Conservation (phyloP, 2,888 invertebrate species). For the Lydus trimaculatus region DNA sequence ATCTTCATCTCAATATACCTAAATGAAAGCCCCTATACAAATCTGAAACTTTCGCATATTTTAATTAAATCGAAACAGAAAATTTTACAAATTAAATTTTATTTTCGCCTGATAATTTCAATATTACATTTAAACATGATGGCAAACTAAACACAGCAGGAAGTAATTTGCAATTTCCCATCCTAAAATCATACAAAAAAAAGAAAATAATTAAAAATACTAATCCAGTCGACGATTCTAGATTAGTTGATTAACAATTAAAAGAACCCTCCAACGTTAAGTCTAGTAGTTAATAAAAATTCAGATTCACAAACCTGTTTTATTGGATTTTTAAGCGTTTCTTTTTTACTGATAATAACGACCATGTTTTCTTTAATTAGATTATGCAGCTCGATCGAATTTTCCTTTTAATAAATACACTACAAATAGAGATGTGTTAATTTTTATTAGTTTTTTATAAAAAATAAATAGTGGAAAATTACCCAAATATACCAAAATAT, state of each 20-base stretch:
- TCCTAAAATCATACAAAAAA: neutral
- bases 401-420: neutral
- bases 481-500: conserved; percentile 5
- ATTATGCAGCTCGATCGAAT: too few species aligned
- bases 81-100: neutral
- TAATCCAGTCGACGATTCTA: neutral
- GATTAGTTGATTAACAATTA: neutral
- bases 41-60: neutral
- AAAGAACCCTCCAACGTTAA: neutral
- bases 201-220: neutral
- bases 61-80: neutral
- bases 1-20: too few species aligned
- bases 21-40: too few species aligned
- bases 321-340: too few species aligned
- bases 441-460: neutral
- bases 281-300: neutral
- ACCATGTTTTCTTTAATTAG: too few species aligned
- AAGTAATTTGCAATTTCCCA: neutral
- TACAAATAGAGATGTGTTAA: neutral
- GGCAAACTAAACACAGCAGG: neutral
- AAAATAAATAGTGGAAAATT: neutral
- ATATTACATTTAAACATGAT: too few species aligned
- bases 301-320: neutral
- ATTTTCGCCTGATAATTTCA: too few species aligned
- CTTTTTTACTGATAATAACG: too few species aligned